Evolutionary conservation across 2,113 vertebrate genomes (phyloP).

Genomic region (Oreamnos americanus): DNA sequence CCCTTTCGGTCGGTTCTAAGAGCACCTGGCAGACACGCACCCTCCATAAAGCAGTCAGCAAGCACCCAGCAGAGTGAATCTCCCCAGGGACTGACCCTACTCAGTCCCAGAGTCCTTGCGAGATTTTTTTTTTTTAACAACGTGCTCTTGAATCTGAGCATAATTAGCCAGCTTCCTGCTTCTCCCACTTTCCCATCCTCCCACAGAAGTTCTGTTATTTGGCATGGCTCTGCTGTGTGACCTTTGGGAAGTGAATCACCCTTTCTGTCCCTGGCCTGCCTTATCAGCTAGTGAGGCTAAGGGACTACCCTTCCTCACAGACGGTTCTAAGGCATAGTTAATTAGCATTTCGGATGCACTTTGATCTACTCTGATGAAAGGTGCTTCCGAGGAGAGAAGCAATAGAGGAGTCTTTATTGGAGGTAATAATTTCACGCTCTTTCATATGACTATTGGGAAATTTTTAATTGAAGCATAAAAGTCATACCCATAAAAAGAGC

Average conservation of each 20-base stretch:
- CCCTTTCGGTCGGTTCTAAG: neutral
- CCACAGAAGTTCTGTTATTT: neutral
- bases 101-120: neutral
- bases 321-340: conserved; percentile 48
- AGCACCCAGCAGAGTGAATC: neutral
- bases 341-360: conserved; percentile 59
- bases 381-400: conserved; percentile 62
- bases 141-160: neutral
- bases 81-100: neutral
- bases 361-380: conserved; percentile 75
- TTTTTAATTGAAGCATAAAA: conserved; percentile 69
- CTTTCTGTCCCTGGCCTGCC: conserved; percentile 10
- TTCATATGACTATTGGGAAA: conserved; percentile 68
- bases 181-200: neutral
- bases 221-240: neutral
- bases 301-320: conserved; percentile 20
- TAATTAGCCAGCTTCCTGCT: neutral
- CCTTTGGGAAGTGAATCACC: conserved; percentile 7
- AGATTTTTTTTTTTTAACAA: neutral
- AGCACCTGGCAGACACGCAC: neutral
- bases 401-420: conserved; percentile 61
- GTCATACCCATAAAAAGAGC: conserved; percentile 72
- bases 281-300: conserved; percentile 2
- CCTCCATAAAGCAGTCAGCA: neutral
- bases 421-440: conserved; percentile 73